Evolutionary conservation across 1,140 invertebrate species (phyloP).

Genomic region (Drosophila nasuta): DNA sequence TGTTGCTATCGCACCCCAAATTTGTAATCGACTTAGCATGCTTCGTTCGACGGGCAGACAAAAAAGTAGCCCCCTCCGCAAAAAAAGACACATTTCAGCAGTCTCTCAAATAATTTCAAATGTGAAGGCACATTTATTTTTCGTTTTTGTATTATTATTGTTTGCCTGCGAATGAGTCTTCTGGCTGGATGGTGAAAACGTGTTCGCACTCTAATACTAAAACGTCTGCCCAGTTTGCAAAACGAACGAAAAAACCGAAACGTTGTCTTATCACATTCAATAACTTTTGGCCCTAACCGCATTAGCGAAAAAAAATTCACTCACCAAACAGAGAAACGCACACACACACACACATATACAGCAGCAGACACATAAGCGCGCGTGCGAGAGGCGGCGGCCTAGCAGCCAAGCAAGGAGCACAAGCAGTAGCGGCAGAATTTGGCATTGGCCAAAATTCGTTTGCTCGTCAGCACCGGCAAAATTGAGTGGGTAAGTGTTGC

Average conservation of each 20-base stretch:
- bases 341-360: conserved; percentile 1
- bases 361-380: conserved; percentile 10
- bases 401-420: conserved; percentile 17
- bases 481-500: conserved; percentile 19
- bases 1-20: conserved; percentile 20
- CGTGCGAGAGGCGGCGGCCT: conserved; percentile 17
- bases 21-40: conserved; percentile 43
- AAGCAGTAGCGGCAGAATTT: neutral
- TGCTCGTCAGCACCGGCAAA: conserved; percentile 21
- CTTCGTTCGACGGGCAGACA: conserved; percentile 54
- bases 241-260: neutral
- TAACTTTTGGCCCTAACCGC: conserved; percentile 53
- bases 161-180: conserved; percentile 20
- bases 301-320: conserved; percentile 55
- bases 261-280: neutral
- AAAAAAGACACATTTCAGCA: conserved; percentile 30
- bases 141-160: no score
- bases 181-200: conserved; percentile 2
- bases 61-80: conserved; percentile 35
- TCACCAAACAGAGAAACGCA: conserved; percentile 48
- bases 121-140: conserved; percentile 30
- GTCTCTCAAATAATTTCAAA: conserved; percentile 30
- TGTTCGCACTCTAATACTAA: neutral
- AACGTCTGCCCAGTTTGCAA: conserved; percentile 19
- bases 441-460: conserved; percentile 1